phyloP scores from a whole-genome alignment of 2,113 vertebrate genomes.

The Neolamprologus falcicula region DNA sequence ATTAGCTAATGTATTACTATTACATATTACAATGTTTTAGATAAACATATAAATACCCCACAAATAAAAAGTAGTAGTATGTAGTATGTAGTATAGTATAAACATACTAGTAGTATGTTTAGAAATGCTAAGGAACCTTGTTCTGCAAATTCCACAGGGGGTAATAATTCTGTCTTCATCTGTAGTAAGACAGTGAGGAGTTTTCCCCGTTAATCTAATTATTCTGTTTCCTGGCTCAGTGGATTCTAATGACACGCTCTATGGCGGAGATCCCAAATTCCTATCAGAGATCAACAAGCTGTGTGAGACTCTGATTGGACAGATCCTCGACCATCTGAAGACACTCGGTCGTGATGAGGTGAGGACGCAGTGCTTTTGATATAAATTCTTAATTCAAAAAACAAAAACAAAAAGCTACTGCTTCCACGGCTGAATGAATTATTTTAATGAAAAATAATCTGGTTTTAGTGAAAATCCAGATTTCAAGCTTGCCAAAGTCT shows the following conservation, averaged over 20 bases:
- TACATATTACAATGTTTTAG: not conserved
- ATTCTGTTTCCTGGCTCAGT: conserved; percentile 64
- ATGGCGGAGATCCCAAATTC: conserved; percentile 94
- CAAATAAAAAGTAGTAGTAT: not conserved
- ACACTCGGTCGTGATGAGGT: conserved; percentile 88
- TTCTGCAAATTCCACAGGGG: not conserved
- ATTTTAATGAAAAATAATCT: not conserved
- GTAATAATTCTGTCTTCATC: not conserved
- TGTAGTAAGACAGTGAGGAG: not conserved
- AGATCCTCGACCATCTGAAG: conserved; percentile 93
- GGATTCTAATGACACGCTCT: conserved; percentile 93
- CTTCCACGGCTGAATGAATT: rapidly evolving
- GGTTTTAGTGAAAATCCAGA: not conserved
- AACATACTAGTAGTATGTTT: not conserved
- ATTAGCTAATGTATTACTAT: not conserved
- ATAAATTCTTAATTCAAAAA: not conserved
- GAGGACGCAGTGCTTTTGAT: not conserved
- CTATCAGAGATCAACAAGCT: conserved; percentile 88
- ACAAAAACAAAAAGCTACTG: not conserved
- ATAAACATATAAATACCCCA: not conserved
- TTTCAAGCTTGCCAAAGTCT: not conserved
- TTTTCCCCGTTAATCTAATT: not conserved
- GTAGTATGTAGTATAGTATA: not conserved
- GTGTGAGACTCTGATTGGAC: conserved; percentile 88
- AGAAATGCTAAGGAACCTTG: not conserved